Conservation (phyloP, 1,140 invertebrate species). For the Stegodyphus mimosarum region DNA sequence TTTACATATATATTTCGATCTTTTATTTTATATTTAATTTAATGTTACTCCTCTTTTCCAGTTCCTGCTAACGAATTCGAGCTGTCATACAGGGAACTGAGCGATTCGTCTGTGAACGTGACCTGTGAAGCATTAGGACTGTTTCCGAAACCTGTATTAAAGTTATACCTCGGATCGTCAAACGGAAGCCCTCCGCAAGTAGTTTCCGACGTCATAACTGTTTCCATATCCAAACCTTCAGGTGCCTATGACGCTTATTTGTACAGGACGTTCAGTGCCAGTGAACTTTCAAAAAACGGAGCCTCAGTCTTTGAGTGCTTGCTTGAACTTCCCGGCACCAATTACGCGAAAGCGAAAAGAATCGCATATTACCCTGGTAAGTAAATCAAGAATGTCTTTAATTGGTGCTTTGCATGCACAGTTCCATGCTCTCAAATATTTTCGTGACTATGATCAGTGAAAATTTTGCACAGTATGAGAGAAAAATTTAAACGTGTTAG, state of each 20-base stretch:
- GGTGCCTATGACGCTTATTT: conserved; percentile 37
- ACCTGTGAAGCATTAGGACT: conserved; percentile 28
- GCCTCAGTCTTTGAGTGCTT: conserved; percentile 38
- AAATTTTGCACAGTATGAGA: too few relatives aligned
- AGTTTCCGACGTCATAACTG: conserved; percentile 8
- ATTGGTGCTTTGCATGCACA: too few relatives aligned
- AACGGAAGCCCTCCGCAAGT: conserved; percentile 1
- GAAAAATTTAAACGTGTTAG: too few relatives aligned
- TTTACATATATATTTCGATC: too few relatives aligned
- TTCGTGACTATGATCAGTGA: too few relatives aligned
- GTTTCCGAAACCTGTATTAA: conserved; percentile 23
- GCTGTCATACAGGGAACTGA: conserved; percentile 20
- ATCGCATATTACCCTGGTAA: conserved; percentile 48
- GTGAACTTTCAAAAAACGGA: conserved; percentile 26
- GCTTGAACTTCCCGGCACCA: conserved; percentile 42
- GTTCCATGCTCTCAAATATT: too few relatives aligned
- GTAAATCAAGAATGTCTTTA: neutral
- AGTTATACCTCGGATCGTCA: conserved; percentile 20
- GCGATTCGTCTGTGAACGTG: conserved; percentile 27
- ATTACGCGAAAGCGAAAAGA: conserved; percentile 37
- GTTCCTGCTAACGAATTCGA: conserved; percentile 46
- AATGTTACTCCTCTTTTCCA: neutral
- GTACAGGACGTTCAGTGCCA: conserved; percentile 35
- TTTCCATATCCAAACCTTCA: neutral
- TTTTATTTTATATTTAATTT: too few relatives aligned